phyloP scores from a whole-genome alignment of 2,797 vertebrate species.

The Danionella dracula region DNA sequence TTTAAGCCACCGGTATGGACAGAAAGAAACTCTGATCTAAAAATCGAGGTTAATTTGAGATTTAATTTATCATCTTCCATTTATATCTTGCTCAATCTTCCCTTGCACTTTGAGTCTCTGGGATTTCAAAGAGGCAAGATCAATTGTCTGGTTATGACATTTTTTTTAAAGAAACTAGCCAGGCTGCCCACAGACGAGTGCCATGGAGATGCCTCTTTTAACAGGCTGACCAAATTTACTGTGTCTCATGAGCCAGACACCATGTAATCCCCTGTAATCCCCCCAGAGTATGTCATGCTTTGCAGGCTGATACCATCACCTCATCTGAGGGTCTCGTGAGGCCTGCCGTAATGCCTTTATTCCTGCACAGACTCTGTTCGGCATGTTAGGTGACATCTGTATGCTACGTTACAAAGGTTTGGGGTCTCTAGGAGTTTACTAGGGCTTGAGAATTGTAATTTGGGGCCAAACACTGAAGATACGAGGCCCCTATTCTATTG shows the following conservation, averaged over 20 bases:
- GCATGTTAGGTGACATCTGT: neutral
- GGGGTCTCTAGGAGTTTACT: too few relatives aligned
- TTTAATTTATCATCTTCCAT: slow-evolving; percentile 4
- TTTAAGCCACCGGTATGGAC: neutral
- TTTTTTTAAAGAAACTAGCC: slow-evolving; percentile 8
- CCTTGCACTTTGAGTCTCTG: too few relatives aligned
- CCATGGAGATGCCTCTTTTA: slow-evolving; percentile 45
- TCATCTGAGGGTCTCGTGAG: slow-evolving; percentile 56
- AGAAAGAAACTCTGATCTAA: neutral
- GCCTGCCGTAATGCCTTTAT: neutral
- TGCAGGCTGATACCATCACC: slow-evolving; percentile 60
- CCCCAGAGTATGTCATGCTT: slow-evolving; percentile 57
- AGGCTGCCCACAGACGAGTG: neutral
- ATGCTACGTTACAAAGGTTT: neutral
- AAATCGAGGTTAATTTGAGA: neutral
- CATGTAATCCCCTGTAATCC: slow-evolving; percentile 68
- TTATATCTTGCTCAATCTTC: neutral
- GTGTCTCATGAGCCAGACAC: slow-evolving; percentile 63
- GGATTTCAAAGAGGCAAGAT: too few relatives aligned
- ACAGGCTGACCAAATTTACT: slow-evolving; percentile 60
- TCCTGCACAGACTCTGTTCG: neutral
- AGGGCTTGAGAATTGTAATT: too few relatives aligned
- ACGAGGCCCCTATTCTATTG: too few relatives aligned
- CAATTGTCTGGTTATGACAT: too few relatives aligned
- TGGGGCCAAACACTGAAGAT: too few relatives aligned